Evolutionary conservation across 2,888 invertebrate genomes (phyloP), one percentile per base, ranked within the genome.

Genomic region (Merodon equestris): DNA sequence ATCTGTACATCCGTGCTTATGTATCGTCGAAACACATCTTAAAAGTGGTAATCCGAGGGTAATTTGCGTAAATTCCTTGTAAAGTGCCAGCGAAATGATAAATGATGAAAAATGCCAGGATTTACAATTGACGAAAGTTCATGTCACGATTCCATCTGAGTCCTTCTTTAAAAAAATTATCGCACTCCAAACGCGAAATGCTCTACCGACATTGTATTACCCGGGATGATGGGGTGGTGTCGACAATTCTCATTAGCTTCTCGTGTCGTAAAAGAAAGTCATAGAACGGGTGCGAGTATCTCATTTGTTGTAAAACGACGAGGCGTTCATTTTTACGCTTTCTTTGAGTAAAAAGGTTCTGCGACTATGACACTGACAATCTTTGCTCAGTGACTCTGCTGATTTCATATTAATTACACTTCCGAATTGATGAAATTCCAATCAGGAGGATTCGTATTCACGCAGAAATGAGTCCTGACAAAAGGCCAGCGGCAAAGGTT

Each of bases 51-150:
- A 73, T 79, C 73, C 77, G 57, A 53, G 63, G 53, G 50, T 79
- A 79, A 74, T 79, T 74, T 58, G 68, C 64, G 44, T 64, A 64
- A 74, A 74, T 58, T 74, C 68, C 68, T 70, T 79, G 64, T 54
- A 74, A 79, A 74, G 60, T 74, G 74, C 64, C 74, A 70, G 40
- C 86, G 84, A 85, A 86, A 88, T 87, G 87, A 88, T 88, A 88
- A 87, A 87, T 88, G 88, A 87, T 88, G 87, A 87, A 87, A 87
- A 87, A 87, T 87, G 86, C 85, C 84, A 86, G 86, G 87, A 87
- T 88, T 87, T 87, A 86, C 86, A 87, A 86, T 87, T 84, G 85
- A 85, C 85, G 84, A 83, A 81, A 74, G 73, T 79, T 74, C 73
- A 74, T 51, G 79, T 79, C 79, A 79, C 42, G 79, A 73, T 70